Base-by-base conservation (phyloP, 2,888 invertebrate species). In the Onthophagus sagittarius region DNA sequence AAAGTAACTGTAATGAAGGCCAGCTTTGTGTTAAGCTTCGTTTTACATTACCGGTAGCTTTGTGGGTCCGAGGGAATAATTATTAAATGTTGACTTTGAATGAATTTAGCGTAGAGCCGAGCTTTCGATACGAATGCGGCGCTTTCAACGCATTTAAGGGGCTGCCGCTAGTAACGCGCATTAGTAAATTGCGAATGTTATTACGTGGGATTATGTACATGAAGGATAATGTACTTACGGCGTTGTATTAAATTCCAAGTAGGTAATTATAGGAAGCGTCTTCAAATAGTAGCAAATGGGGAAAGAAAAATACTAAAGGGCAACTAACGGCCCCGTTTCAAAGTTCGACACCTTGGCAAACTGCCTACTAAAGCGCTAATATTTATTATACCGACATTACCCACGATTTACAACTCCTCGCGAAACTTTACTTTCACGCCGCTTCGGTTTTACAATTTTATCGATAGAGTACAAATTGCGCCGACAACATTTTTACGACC, bases 151-250 rank as follows among this genome's bases (percentile, higher is more conserved):
- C 4, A 14, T 23, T 64, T 64, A 64, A 64, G 15, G 9, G 15
- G 13, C 14, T 15, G 13, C 13, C 14, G 64, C n/a, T 23, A 15
- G 15, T 23, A 67, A 67, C 67, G 32, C 31, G 67, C 67, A 67
- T 67, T 67, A 67, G 67, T 67, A 67, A 67, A 67, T 67, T 67
- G 67, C 67, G 31, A 67, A 67, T 67, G 31, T 67, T 67, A 67
- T 67, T 67, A 67, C 67, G 32, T 23, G 23, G 32, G 67, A 67
- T 67, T 67, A 67, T 13, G 31, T 32, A 67, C 23, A 67, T 67
- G 67, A 67, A 23, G 32, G 67, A 67, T 67, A 67, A 67, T 67
- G 67, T 67, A 67, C 67, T 67, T 67, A 67, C 23, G 23, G 32
- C n/a, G 67, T 67, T 32, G 32, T 23, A 67, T 67, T 67, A 67